Evolutionary conservation across 2,797 vertebrate species (phyloP).

Genomic region (Coilia nasus): DNA sequence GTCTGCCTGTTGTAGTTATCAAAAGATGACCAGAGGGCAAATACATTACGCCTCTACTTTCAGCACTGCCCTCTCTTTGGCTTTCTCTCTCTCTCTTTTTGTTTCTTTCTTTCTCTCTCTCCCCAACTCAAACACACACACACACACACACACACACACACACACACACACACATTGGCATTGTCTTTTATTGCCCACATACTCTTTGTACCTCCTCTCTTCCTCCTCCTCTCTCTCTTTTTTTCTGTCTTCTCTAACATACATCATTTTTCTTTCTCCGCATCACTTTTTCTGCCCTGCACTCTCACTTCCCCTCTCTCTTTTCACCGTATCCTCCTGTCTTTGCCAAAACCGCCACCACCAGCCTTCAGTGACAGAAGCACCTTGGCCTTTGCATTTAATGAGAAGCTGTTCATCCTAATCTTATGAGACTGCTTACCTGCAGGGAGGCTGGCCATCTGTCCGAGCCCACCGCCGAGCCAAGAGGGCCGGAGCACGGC

Average conservation of each 20-base stretch:
- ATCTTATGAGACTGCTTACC: constrained; percentile 8
- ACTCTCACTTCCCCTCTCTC: neutral
- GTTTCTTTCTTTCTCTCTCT: neutral
- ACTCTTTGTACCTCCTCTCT: no score
- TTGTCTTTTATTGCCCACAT: no score
- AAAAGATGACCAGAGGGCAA: neutral
- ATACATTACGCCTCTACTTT: neutral
- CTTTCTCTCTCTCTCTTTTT: neutral
- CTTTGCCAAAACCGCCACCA: neutral
- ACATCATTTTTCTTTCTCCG: no score
- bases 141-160: no score
- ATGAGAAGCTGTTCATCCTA: constrained; percentile 24
- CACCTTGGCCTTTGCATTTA: constrained; percentile 16
- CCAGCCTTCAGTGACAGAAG: neutral
- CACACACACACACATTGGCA: no score
- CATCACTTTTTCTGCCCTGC: neutral
- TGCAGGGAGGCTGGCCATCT: constrained; percentile 15
- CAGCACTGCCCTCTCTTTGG: neutral
- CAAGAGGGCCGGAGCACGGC: constrained; percentile 30
- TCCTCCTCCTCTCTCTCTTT: no score
- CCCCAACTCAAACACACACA: neutral
- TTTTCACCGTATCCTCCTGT: no score
- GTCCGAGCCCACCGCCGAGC: constrained; percentile 14
- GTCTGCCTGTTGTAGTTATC: neutral
- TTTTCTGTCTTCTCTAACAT: no score